These are phyloP conservation scores for Megalops cyprinoides DNA, from an alignment of 2,797 vertebrate species.

Conservation along the genomic window DNA sequence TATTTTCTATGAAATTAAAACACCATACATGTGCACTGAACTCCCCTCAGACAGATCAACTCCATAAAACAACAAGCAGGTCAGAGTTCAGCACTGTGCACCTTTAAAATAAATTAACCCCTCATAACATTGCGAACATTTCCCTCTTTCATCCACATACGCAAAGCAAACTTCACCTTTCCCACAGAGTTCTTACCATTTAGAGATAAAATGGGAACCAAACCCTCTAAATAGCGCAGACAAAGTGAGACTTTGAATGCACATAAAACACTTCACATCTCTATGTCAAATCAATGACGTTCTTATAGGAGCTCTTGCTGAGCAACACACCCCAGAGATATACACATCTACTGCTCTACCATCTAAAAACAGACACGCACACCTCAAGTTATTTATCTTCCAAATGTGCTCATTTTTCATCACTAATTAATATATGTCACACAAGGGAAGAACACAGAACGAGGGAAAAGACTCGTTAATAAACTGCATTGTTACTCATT, in stretches of 20 bases:
- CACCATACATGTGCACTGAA: background rate
- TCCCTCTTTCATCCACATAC: background rate
- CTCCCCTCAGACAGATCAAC: background rate
- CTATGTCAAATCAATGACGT: background rate
- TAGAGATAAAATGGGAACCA: background rate
- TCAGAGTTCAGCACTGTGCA: background rate
- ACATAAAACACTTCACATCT: background rate
- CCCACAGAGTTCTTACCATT: background rate
- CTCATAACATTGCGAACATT: background rate
- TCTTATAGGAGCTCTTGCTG: slow-evolving; percentile 28
- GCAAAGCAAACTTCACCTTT: background rate
- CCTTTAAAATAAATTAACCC: background rate
- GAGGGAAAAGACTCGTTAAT: slow-evolving; percentile 68
- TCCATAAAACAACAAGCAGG: background rate
- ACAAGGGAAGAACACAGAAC: slow-evolving; percentile 61
- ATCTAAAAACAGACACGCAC: slow-evolving; percentile 67
- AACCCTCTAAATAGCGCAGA: background rate
- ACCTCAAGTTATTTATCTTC: slow-evolving; percentile 72
- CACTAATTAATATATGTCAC: slow-evolving; percentile 76
- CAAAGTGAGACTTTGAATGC: background rate
- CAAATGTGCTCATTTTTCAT: slow-evolving; percentile 79
- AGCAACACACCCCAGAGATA: slow-evolving; percentile 46
- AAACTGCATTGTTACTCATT: slow-evolving; percentile 70
- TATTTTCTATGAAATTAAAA: background rate
- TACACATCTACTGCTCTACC: slow-evolving; percentile 60